Conservation (phyloP, 2,797 vertebrate species). For the Myotis daubentonii region DNA sequence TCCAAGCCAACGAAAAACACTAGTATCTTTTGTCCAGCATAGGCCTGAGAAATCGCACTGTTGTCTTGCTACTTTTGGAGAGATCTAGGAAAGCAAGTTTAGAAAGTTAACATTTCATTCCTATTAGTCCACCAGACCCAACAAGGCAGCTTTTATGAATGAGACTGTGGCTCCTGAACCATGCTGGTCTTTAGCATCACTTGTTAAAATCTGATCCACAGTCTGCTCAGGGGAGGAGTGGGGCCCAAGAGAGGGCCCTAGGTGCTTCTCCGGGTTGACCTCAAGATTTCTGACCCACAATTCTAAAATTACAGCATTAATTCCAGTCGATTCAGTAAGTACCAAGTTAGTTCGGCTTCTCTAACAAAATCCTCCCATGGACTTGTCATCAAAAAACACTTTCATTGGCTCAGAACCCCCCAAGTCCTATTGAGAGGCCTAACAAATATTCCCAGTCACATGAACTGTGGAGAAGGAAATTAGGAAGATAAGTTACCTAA, state of each 20-base stretch:
- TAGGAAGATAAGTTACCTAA: conserved; percentile 73
- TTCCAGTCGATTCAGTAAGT: neutral
- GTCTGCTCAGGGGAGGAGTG: no score
- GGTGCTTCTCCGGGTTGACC: neutral
- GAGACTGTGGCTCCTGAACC: neutral
- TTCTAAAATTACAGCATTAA: neutral
- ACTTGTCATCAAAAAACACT: conserved; percentile 44
- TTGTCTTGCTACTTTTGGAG: conserved; percentile 30
- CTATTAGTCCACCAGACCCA: neutral
- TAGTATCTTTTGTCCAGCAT: conserved; percentile 47
- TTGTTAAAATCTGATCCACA: conserved; percentile 8
- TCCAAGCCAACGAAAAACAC: conserved; percentile 63
- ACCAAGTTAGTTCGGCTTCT: conserved; percentile 54
- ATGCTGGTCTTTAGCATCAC: neutral
- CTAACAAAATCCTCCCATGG: conserved; percentile 60
- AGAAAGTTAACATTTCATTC: conserved; percentile 66
- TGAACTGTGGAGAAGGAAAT: neutral
- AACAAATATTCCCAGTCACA: conserved; percentile 62
- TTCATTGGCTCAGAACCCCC: conserved; percentile 65
- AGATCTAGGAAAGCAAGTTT: conserved; percentile 53
- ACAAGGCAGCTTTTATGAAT: conserved; percentile 53
- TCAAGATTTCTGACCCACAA: neutral
- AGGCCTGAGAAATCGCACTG: conserved; percentile 48
- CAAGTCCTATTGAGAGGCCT: conserved; percentile 64
- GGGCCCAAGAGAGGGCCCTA: neutral